A percentile compares a stretch with the other conserved stretches of the same genome.
Evolutionary conservation across 2,888 invertebrate species (phyloP).

Genomic region (Electrophaes corylata): DNA sequence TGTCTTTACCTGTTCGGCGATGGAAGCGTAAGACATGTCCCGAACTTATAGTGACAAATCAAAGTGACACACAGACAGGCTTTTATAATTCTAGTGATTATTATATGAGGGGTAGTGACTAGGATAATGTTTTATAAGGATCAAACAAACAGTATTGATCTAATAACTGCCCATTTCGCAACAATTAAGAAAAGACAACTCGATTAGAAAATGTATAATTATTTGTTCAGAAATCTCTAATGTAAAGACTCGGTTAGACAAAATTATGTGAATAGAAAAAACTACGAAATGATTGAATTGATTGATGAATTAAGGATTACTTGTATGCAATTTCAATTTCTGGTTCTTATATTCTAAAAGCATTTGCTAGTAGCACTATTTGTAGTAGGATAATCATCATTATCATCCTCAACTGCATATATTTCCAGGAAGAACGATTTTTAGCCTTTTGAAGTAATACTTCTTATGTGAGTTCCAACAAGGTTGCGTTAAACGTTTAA

Average conservation of each 20-base stretch:
- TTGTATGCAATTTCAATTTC: too few relatives aligned
- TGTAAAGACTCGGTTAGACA: not conserved
- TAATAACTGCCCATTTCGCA: not conserved
- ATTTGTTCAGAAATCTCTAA: not conserved
- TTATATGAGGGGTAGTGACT: too few relatives aligned
- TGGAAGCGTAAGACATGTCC: constrained; percentile 80
- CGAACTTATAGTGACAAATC: constrained; percentile 28
- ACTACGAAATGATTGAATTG: not conserved
- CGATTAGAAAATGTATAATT: not conserved
- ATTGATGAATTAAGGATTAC: too few relatives aligned
- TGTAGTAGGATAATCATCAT: too few relatives aligned
- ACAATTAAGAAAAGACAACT: not conserved
- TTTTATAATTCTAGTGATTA: not conserved
- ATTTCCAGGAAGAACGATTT: too few relatives aligned
- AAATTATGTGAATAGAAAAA: not conserved
- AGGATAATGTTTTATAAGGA: not conserved
- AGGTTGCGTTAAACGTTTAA: too few relatives aligned
- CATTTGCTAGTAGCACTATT: too few relatives aligned
- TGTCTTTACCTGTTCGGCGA: constrained; percentile 95
- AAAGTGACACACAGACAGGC: constrained; percentile 8
- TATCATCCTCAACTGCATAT: too few relatives aligned
- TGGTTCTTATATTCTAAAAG: too few relatives aligned
- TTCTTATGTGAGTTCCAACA: too few relatives aligned
- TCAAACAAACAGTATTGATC: not conserved
- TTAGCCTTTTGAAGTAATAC: too few relatives aligned